A percentile compares a stretch with the other conserved stretches of the same genome.
Evolutionary conservation across 2,113 vertebrate species (phyloP).

Genomic region (Tachycineta bicolor): DNA sequence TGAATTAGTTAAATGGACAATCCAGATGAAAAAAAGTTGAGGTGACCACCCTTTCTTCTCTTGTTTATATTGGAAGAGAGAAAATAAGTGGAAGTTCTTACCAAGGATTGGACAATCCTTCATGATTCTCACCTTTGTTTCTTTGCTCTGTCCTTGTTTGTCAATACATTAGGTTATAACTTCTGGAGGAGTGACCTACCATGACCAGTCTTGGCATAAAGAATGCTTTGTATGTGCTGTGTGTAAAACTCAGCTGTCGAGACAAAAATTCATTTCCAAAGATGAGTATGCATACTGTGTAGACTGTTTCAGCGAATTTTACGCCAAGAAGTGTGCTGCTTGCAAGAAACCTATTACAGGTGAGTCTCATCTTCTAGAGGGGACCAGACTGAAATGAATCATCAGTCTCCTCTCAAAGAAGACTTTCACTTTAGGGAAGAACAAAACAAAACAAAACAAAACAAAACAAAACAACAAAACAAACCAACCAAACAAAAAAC

Average conservation of each 20-base stretch:
- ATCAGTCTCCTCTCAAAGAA: background rate
- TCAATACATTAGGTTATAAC: conserved; percentile 71
- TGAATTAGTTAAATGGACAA: background rate
- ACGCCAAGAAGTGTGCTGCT: conserved; percentile 73
- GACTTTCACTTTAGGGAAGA: background rate
- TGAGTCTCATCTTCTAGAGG: conserved; percentile 32
- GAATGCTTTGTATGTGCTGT: conserved; percentile 80
- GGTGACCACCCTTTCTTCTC: background rate
- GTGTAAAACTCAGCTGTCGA: conserved; percentile 74
- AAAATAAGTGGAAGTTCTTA: background rate
- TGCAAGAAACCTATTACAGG: conserved; percentile 77
- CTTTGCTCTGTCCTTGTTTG: background rate
- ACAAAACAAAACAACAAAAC: too few relatives aligned
- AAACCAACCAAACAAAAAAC: background rate
- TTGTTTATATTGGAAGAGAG: background rate
- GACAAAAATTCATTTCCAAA: conserved; percentile 76
- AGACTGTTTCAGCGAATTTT: conserved; percentile 75
- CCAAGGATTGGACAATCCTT: background rate
- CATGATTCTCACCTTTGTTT: background rate
- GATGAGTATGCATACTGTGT: conserved; percentile 77
- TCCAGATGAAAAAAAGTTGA: background rate
- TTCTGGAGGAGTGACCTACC: conserved; percentile 72
- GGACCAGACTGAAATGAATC: background rate
- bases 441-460: too few relatives aligned
- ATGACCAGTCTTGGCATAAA: conserved; percentile 78